These are phyloP conservation scores for Strigamia transsilvanica DNA, from an alignment of 2,888 invertebrate genomes.

Conservation along the genomic window DNA sequence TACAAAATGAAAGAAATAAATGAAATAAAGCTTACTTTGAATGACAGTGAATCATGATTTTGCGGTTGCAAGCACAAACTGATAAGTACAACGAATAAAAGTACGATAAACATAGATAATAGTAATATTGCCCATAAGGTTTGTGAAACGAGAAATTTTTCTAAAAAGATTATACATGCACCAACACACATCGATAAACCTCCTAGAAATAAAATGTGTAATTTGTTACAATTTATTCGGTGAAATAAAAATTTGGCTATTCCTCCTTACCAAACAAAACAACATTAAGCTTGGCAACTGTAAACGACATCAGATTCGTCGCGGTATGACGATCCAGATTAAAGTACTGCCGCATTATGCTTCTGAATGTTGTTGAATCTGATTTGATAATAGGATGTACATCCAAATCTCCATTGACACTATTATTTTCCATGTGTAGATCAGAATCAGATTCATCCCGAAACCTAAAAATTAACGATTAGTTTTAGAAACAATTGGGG, in stretches of 20 bases:
- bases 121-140: background rate
- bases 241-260: background rate
- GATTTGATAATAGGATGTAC: background rate
- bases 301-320: background rate
- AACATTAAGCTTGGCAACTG: background rate
- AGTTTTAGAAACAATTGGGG: background rate
- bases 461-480: background rate
- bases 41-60: conserved; percentile 6
- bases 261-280: background rate
- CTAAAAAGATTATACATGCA: background rate
- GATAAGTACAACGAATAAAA: conserved; percentile 17
- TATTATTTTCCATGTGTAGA: background rate
- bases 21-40: conserved; percentile 36
- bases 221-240: background rate
- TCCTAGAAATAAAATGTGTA: background rate
- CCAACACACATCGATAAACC: background rate
- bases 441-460: background rate
- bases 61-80: background rate
- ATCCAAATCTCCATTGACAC: background rate
- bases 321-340: background rate
- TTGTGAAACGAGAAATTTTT: too few species aligned
- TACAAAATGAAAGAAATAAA: conserved; percentile 61
- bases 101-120: conserved; percentile 50
- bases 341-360: background rate
- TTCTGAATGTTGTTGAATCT: background rate